phyloP scores from a whole-genome alignment of 2,113 vertebrate genomes.

The Asarcornis scutulata region DNA sequence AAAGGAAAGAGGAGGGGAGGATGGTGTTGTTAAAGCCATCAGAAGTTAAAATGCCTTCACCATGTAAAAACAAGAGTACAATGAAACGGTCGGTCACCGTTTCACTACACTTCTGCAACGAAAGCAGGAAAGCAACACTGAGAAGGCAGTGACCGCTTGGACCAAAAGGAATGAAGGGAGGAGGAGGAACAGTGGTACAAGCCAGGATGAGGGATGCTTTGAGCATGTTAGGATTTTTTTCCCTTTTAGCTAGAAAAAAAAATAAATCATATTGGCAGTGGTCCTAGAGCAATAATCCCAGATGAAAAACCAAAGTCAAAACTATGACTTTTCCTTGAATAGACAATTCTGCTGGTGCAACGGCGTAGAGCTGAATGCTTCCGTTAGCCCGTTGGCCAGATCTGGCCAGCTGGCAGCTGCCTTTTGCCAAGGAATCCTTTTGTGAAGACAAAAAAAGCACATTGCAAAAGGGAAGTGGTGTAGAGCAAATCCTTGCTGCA shows the following conservation, averaged over 20 bases:
- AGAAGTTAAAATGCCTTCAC: neutral
- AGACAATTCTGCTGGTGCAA: slow-evolving; percentile 21
- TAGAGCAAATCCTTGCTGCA: slow-evolving; percentile 34
- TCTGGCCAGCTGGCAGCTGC: slow-evolving; percentile 49
- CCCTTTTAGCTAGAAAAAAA: neutral
- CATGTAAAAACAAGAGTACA: neutral
- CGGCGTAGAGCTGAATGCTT: neutral
- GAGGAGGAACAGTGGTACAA: neutral
- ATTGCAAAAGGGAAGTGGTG: slow-evolving; percentile 4
- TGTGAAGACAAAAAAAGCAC: slow-evolving; percentile 44
- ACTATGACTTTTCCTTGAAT: slow-evolving; percentile 37
- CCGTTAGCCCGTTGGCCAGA: slow-evolving; percentile 37
- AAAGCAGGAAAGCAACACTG: neutral
- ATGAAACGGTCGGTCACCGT: neutral
- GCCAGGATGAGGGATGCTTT: neutral
- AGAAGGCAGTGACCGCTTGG: neutral
- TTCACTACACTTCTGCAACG: neutral
- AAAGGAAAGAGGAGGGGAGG: neutral
- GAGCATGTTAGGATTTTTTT: neutral
- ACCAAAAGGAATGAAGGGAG: neutral
- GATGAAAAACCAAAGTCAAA: neutral
- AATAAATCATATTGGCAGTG: slow-evolving; percentile 2
- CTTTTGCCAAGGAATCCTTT: slow-evolving; percentile 61
- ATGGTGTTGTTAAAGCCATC: neutral
- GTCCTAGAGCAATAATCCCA: slow-evolving; percentile 9